These are phyloP conservation scores for Drosophila saltans DNA, from an alignment of 1,140 invertebrate species.

Conservation along the genomic window DNA sequence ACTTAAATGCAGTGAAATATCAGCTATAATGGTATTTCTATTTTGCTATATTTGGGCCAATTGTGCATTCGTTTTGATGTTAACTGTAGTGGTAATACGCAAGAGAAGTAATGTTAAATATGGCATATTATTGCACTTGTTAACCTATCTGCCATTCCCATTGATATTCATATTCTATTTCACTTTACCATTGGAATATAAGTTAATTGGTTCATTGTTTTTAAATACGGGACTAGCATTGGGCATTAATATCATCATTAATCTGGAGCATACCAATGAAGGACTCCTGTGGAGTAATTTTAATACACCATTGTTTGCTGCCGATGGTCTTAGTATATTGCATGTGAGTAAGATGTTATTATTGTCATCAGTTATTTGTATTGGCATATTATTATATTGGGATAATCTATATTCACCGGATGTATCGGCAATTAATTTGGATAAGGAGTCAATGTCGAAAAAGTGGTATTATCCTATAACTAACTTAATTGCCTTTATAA, in stretches of 20 bases:
- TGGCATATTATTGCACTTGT: background rate
- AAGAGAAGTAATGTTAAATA: background rate
- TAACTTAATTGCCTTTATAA: background rate
- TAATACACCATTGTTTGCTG: background rate
- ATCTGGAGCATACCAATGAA: background rate
- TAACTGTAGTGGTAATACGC: background rate
- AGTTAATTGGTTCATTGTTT: background rate
- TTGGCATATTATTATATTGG: background rate
- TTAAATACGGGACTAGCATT: background rate
- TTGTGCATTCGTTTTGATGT: background rate
- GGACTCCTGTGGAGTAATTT: background rate
- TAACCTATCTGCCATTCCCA: background rate
- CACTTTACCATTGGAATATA: background rate
- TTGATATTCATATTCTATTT: slow-evolving; percentile 6
- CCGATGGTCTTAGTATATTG: background rate
- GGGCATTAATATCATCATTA: background rate
- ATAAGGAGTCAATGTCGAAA: background rate
- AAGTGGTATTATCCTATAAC: background rate
- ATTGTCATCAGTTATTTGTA: background rate
- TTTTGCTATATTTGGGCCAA: background rate
- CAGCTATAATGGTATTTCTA: background rate
- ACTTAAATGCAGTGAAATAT: background rate
- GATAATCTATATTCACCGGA: slow-evolving; percentile 1
- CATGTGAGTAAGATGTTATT: background rate
- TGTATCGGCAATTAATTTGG: slow-evolving; percentile 1